These are phyloP conservation scores for Tetramorium bicarinatum DNA, from an alignment of 2,888 invertebrate species.

Conservation along the genomic window DNA sequence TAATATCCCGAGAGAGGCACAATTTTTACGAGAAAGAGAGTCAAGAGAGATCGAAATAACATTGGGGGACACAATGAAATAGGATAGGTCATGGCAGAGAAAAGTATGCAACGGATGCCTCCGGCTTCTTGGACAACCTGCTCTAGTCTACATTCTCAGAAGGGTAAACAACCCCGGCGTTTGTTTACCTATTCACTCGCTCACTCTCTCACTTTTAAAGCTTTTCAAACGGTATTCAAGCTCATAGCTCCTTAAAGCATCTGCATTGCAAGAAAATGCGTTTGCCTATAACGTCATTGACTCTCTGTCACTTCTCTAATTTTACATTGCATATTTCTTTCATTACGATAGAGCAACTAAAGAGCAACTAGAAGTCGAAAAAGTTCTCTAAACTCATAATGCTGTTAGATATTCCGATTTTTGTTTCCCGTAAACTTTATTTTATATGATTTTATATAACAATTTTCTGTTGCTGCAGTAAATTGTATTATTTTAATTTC, in stretches of 20 bases:
- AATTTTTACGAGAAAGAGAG: constrained; percentile 36
- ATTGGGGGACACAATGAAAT: constrained; percentile 67
- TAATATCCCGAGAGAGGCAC: neutral
- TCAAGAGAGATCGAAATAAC: constrained; percentile 52
- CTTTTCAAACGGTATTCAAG: constrained; percentile 76
- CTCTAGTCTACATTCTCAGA: constrained; percentile 71
- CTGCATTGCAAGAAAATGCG: constrained; percentile 32
- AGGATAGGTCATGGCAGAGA: constrained; percentile 71
- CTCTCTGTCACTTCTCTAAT: neutral
- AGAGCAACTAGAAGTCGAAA: neutral
- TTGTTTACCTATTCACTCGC: constrained; percentile 73
- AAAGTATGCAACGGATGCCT: constrained; percentile 69
- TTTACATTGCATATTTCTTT: constrained; percentile 5
- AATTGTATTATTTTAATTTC: constrained; percentile 11
- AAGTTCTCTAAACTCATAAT: neutral
- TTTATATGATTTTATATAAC: neutral
- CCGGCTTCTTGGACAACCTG: constrained; percentile 65
- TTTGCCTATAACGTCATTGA: neutral
- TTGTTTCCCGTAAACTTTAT: neutral
- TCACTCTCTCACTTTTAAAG: constrained; percentile 75
- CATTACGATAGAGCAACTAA: neutral
- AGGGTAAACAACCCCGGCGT: constrained; percentile 77
- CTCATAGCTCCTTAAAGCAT: constrained; percentile 76
- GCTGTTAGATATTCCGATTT: neutral
- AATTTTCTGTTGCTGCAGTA: neutral